Conservation (phyloP, 2,888 invertebrate genomes). For the Polymixis lichenea region DNA sequence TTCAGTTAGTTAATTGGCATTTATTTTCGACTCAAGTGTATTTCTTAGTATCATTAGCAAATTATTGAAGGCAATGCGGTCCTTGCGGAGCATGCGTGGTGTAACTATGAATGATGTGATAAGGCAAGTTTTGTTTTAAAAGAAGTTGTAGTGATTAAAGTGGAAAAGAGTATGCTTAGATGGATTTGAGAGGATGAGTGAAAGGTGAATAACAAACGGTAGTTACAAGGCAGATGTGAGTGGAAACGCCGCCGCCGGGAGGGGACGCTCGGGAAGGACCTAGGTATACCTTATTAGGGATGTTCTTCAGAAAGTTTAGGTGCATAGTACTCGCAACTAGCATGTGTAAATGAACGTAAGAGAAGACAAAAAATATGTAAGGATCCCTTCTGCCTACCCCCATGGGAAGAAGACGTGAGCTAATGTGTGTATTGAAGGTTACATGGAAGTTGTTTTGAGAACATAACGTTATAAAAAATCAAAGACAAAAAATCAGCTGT, state of each 20-base stretch:
- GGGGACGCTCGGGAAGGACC: not conserved
- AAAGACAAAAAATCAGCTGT: too few relatives aligned
- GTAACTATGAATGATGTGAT: not conserved
- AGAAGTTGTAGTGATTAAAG: not conserved
- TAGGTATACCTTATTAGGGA: not conserved
- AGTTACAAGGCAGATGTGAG: not conserved
- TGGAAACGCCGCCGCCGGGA: not conserved
- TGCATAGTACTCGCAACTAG: too few relatives aligned
- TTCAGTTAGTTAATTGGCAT: conserved; percentile 8
- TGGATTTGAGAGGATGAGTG: not conserved
- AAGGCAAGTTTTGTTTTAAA: not conserved
- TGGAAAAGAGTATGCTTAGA: not conserved
- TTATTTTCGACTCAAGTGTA: not conserved
- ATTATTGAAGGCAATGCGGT: not conserved
- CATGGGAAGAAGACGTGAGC: not conserved
- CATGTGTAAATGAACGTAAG: too few relatives aligned
- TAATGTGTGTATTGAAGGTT: not conserved
- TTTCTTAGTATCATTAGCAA: conserved; percentile 5
- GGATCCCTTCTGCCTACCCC: too few relatives aligned
- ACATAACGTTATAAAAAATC: too few relatives aligned
- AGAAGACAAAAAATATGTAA: too few relatives aligned
- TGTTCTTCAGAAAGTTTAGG: too few relatives aligned
- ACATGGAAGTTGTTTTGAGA: not conserved
- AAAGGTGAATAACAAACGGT: not conserved
- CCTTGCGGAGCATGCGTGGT: not conserved